A percentile compares a stretch with the other conserved stretches of the same genome.
Evolutionary conservation across 2,113 vertebrate genomes (phyloP).

Genomic region (Chinchilla lanigera): DNA sequence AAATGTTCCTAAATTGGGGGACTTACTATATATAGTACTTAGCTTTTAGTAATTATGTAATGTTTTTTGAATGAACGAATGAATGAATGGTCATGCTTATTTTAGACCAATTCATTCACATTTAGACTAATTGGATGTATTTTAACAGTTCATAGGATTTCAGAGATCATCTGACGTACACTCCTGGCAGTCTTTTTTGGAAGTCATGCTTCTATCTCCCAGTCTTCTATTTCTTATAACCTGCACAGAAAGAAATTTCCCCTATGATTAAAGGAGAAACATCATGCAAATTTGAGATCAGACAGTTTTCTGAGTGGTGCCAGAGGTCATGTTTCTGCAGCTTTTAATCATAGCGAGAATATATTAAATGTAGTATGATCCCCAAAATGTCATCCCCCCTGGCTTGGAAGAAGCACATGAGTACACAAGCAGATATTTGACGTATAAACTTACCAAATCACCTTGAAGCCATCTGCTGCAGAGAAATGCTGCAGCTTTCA

Average conservation of each 20-base stretch:
- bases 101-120: conserved; percentile 13
- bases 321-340: conserved; percentile 35
- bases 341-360: conserved; percentile 47
- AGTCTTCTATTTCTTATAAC: not conserved
- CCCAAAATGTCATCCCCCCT: conserved; percentile 3
- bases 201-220: not conserved
- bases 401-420: not conserved
- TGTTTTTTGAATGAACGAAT: not conserved
- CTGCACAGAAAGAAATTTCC: not conserved
- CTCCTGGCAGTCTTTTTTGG: not conserved
- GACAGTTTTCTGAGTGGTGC: conserved; percentile 42
- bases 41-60: not conserved
- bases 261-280: conserved; percentile 48
- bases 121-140: not conserved
- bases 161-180: not conserved
- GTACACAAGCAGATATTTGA: conserved; percentile 37
- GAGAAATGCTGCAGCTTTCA: conserved; percentile 32
- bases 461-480: not conserved
- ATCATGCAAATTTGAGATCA: not conserved
- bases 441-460: conserved; percentile 29
- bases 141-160: not conserved
- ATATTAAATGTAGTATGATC: conserved; percentile 18
- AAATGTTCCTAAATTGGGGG: not conserved
- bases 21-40: not conserved
- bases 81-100: not conserved